Evolutionary conservation across 2,888 invertebrate genomes (phyloP).

Genomic region (Alviniconcha strummeri): DNA sequence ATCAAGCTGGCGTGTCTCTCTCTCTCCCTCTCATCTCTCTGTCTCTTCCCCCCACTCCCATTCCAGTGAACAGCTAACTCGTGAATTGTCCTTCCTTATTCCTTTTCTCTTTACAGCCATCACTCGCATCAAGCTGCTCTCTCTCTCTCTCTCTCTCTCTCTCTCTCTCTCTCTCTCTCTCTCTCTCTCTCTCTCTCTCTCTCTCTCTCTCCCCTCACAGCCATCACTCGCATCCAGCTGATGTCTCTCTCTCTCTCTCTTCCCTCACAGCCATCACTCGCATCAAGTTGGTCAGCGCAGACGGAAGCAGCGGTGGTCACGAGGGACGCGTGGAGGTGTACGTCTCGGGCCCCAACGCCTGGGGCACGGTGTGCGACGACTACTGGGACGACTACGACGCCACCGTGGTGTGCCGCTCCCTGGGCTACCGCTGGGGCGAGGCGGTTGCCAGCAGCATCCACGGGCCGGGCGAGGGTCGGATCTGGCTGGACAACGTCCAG

Average conservation of each 20-base stretch:
- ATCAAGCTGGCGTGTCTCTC: not conserved
- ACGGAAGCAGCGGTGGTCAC: not conserved
- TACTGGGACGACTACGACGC: slow-evolving; percentile 62
- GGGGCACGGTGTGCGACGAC: slow-evolving; percentile 68
- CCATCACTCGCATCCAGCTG: not conserved
- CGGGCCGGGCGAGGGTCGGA: slow-evolving; percentile 42
- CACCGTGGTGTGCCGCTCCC: slow-evolving; percentile 57
- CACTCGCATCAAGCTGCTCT: not conserved
- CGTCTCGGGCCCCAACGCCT: slow-evolving; percentile 55
- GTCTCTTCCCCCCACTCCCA: not conserved
- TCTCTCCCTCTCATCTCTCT: not conserved
- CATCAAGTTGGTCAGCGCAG: slow-evolving; percentile 76
- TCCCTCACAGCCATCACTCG: slow-evolving; percentile 71
- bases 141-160: not conserved
- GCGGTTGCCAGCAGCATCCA: slow-evolving; percentile 39
- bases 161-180: not conserved
- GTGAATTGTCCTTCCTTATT: not conserved
- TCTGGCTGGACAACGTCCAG: slow-evolving; percentile 52
- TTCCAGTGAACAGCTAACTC: not conserved
- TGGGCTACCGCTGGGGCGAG: slow-evolving; percentile 56
- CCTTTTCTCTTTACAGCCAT: not conserved
- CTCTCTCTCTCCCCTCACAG: not conserved
- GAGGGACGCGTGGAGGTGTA: slow-evolving; percentile 81
- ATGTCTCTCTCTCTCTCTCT: not conserved
- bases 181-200: not conserved